Evolutionary conservation across 1,140 invertebrate species (phyloP).

Genomic region (Hylyphantes graminicola): DNA sequence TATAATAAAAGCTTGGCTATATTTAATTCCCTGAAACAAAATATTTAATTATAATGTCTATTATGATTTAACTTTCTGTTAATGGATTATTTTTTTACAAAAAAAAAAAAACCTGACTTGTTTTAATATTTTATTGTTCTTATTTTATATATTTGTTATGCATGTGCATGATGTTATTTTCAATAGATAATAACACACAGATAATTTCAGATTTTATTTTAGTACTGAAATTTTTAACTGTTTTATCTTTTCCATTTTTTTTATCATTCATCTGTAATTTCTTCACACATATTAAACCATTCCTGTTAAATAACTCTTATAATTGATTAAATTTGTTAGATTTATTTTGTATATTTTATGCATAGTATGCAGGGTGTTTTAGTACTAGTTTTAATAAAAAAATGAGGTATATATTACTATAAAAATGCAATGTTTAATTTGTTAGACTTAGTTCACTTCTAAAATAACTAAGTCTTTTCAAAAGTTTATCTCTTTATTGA

Average conservation of each 20-base stretch:
- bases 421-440: no score
- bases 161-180: background rate
- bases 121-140: constrained; percentile 7
- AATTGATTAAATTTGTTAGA: background rate
- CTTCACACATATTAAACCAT: constrained; percentile 30
- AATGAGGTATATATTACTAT: no score
- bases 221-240: constrained; percentile 26
- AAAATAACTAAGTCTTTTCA: no score
- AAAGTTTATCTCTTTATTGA: no score
- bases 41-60: no score
- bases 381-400: no score
- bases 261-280: constrained; percentile 41
- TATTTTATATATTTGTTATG: background rate
- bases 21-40: no score
- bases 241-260: constrained; percentile 24
- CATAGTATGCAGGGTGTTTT: no score
- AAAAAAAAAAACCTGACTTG: constrained; percentile 8
- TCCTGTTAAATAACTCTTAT: constrained; percentile 6
- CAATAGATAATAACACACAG: background rate
- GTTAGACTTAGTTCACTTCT: no score
- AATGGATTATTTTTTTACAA: background rate
- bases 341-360: constrained; percentile 11
- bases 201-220: constrained; percentile 25
- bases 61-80: no score
- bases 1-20: no score